Percentiles rank a stretch among this genome's conserved stretches.
Evolutionary conservation across 1,140 invertebrate species (phyloP).

Genomic region (Centruroides vittatus): DNA sequence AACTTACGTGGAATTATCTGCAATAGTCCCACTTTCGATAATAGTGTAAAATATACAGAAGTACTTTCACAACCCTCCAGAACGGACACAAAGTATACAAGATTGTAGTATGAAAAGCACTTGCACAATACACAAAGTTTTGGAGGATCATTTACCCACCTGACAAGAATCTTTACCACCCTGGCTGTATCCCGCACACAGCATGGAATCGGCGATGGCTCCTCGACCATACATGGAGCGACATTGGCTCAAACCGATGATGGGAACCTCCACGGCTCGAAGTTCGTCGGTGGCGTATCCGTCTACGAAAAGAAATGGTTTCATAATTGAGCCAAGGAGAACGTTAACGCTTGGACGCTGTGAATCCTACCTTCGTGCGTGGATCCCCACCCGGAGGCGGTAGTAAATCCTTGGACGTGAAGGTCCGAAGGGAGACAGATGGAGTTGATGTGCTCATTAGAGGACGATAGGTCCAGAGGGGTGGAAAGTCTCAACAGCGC

Average conservation of each 20-base stretch:
- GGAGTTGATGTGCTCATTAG: conserved; percentile 54
- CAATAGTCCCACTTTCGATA: too few species aligned
- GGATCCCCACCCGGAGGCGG: conserved; percentile 7
- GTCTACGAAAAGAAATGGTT: conserved; percentile 37
- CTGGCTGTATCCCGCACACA: conserved; percentile 74
- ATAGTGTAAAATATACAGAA: too few species aligned
- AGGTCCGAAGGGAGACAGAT: conserved; percentile 70
- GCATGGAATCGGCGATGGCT: conserved; percentile 54
- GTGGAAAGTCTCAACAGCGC: conserved; percentile 21
- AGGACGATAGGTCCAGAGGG: not conserved
- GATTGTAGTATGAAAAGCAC: too few species aligned
- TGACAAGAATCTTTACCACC: conserved; percentile 85
- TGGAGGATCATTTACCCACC: not conserved
- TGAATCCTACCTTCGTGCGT: conserved; percentile 1
- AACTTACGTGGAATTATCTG: too few species aligned
- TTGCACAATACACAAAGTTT: too few species aligned
- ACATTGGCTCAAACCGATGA: conserved; percentile 78
- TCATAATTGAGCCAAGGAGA: too few species aligned
- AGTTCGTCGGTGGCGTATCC: conserved; percentile 73
- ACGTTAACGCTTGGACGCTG: too few species aligned
- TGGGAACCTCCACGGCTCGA: conserved; percentile 78
- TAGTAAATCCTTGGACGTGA: conserved; percentile 5
- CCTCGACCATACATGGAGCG: conserved; percentile 34
- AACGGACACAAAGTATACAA: too few species aligned
- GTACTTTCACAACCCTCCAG: too few species aligned